Conservation (phyloP, 2,888 invertebrate species). For the Cantharis rufa region DNA sequence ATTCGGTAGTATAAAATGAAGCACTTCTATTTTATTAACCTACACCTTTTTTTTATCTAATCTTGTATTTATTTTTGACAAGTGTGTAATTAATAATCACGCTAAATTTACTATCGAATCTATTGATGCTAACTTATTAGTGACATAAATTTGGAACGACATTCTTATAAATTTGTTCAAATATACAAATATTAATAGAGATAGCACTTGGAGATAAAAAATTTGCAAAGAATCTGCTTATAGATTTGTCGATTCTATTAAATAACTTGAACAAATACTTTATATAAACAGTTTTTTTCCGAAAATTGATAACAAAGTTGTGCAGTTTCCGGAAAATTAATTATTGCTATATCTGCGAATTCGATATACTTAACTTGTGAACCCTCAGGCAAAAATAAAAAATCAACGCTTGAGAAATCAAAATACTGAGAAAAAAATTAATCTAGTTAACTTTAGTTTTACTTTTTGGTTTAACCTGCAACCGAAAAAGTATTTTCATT, state of each 20-base stretch:
- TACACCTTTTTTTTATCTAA: background rate
- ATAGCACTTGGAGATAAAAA: background rate
- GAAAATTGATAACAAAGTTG: background rate
- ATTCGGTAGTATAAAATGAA: background rate
- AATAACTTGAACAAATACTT: background rate
- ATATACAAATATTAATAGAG: background rate
- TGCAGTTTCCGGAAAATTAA: background rate
- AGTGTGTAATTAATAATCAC: background rate
- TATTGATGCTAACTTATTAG: background rate
- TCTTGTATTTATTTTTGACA: background rate
- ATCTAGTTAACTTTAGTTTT: too few relatives aligned
- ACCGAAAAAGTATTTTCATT: too few relatives aligned
- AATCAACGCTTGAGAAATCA: too few relatives aligned
- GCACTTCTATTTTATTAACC: background rate
- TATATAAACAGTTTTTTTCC: background rate
- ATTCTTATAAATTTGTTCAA: background rate
- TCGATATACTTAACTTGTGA: too few relatives aligned
- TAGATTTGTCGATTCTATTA: background rate
- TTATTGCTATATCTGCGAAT: too few relatives aligned
- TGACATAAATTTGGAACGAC: background rate
- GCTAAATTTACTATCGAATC: background rate
- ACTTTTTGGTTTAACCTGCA: too few relatives aligned
- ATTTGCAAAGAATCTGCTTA: background rate
- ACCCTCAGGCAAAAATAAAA: too few relatives aligned
- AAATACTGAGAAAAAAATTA: too few relatives aligned